Base-by-base conservation (phyloP, 1,140 invertebrate genomes). In the Drosophila parabipectinata region DNA sequence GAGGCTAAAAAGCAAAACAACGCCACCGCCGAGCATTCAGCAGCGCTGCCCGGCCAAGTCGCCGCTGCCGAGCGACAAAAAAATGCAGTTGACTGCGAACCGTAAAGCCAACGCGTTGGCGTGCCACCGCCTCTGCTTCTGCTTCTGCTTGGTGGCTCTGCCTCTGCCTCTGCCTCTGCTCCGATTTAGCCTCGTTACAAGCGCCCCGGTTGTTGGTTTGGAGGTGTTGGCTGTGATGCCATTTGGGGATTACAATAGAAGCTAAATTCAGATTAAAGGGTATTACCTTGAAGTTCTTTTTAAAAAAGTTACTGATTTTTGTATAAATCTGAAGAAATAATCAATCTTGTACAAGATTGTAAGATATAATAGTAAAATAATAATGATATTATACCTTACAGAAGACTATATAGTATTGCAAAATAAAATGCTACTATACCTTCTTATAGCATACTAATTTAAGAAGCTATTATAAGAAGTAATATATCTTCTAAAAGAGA, bases 111-210 rank as follows among this genome's bases (percentile, higher is more conserved):
- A 41, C 58, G 56, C 72, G 78, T 75, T 82, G 64, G 63, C 79
- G 61, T 72, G 51, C 51, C 28, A 32, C 14, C 15, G 59, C 18
- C 57, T 47, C 57, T 58, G 60, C 26, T 18, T 32, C 10, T 48
- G 62, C 24, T 28, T 28, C 26, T 14, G 58, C 34, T 14, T 12
- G 59, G 55, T 24, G 58, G 8, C 34, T 7, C 34, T 28, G 57
- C 10, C 21, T 32, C 44, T 28, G 57, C 10, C 21, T 32, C 44
- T 15, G 52, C 21, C 63, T 59, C 75, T 58, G 79, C 80, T 60
- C 32, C 77, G 63, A 68, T 87, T 87, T 87, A 87, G 83, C 83
- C 83, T 88, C 83, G 83, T 88, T 87, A 88, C 79, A 79, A 83
- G 63, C 77, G 50, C 1, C 37, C 53, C 59, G 57, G 28, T 30